Conservation (phyloP, 2,113 vertebrate genomes). For the Quiscalus mexicanus region DNA sequence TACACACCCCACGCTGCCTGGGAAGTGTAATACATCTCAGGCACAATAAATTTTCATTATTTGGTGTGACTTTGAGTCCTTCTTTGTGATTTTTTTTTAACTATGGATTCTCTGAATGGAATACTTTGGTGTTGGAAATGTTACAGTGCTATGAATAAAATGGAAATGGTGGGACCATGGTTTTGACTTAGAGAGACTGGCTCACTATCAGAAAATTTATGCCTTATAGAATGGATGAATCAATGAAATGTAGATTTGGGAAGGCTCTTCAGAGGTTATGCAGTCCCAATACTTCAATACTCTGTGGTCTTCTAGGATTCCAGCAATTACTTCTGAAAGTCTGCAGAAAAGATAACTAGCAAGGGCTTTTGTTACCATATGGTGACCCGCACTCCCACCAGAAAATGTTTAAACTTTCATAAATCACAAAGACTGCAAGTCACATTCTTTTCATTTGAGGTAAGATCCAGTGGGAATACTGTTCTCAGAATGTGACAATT, state of each 20-base stretch:
- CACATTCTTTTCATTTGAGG: neutral
- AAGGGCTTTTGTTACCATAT: neutral
- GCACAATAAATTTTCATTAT: neutral
- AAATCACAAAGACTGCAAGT: neutral
- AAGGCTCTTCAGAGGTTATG: neutral
- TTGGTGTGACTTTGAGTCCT: neutral
- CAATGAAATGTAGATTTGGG: neutral
- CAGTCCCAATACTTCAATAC: neutral
- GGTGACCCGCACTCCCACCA: neutral
- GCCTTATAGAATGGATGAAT: neutral
- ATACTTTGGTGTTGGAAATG: neutral
- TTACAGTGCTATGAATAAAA: neutral
- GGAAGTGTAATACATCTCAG: neutral
- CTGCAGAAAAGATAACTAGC: neutral
- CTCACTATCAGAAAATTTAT: neutral
- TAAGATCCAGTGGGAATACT: neutral
- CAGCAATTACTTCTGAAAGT: neutral
- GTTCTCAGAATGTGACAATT: neutral
- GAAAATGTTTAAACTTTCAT: conserved; percentile 16
- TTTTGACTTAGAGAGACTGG: neutral
- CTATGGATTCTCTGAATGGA: neutral
- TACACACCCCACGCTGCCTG: too few species aligned
- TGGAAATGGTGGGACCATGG: neutral
- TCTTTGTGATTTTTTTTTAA: neutral
- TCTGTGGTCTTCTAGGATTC: neutral